Percentiles rank a stretch among this genome's conserved stretches.
Evolutionary conservation across 2,888 invertebrate species (phyloP).

Genomic region (Rhagophthalmus giganteus): DNA sequence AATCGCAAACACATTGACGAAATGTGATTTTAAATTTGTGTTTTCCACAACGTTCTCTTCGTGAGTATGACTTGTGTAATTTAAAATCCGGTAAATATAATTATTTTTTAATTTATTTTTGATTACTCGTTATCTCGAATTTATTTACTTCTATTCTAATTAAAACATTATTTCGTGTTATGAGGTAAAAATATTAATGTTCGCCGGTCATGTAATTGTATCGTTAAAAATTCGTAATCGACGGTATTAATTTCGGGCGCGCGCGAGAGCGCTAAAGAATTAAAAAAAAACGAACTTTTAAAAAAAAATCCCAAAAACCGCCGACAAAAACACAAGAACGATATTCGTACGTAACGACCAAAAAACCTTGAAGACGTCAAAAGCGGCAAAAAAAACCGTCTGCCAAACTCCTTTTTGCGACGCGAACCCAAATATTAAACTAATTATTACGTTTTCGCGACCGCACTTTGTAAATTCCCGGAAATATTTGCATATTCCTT

Average conservation of each 20-base stretch:
- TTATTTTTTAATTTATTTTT: slow-evolving; percentile 23
- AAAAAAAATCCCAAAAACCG: not conserved
- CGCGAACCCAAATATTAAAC: slow-evolving; percentile 29
- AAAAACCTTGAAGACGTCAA: slow-evolving; percentile 7
- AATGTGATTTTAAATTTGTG: slow-evolving; percentile 33
- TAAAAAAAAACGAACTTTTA: no score
- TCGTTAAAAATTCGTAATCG: slow-evolving; percentile 12
- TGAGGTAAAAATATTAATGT: slow-evolving; percentile 20
- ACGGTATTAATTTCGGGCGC: not conserved
- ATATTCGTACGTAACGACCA: slow-evolving; percentile 1
- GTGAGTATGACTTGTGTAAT: slow-evolving; percentile 28
- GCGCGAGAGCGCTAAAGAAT: not conserved
- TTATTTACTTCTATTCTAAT: slow-evolving; percentile 20
- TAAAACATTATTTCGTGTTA: slow-evolving; percentile 16
- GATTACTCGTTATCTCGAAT: slow-evolving; percentile 21
- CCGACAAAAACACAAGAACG: slow-evolving; percentile 1
- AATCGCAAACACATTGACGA: slow-evolving; percentile 27
- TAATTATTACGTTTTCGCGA: slow-evolving; percentile 39
- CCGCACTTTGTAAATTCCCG: slow-evolving; percentile 41
- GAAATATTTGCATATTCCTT: slow-evolving; percentile 41
- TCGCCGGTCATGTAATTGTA: slow-evolving; percentile 15
- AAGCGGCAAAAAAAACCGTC: slow-evolving; percentile 12
- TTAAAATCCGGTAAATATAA: slow-evolving; percentile 23
- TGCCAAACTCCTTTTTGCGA: slow-evolving; percentile 14
- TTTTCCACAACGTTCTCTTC: slow-evolving; percentile 16